Evolutionary conservation across 2,888 invertebrate species (phyloP), one percentile per base, ranked within the genome.

Genomic region (Sarcophaga subvicina): DNA sequence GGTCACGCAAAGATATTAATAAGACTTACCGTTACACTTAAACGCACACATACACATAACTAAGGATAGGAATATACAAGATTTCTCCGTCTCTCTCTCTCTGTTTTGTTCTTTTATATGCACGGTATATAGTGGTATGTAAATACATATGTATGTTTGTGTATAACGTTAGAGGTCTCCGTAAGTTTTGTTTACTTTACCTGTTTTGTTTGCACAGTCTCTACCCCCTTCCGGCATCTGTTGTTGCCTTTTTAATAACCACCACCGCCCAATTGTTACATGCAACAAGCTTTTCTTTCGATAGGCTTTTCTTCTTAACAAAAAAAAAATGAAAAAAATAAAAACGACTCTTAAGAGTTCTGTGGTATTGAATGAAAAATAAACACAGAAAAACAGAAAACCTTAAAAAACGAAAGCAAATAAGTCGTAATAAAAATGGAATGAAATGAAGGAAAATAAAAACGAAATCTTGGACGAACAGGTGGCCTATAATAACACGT

Each of bases 401-500:
- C 45, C 72, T 37, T 66, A 20, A 73, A 37, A 66, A 54, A 70
- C 27, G 45, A 47, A 45, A 22, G 63, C 17, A 27, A 47, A 27
- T 45, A 66, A 60, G 27, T 22, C 14, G 54, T 54, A 64, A 70
- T 67, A 83, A 45, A 72, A 76, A 81, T 54, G 17, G 17, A 54
- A 54, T 17, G 54, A 54, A 54, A 54, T 54, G 27, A 75, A 80
- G 49, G 60, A 64, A 37, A 37, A 37, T 37, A 37, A 54, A 54
- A 54, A 54, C 4, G 54, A 54, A 54, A 54, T 54, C 49, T 78
- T 83, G 49, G 60, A 64, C 27, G 79, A 87, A 84, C 83, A 87
- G 83, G 84, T 87, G 83, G 80, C 75, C 81, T 72, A 81, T 79
- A 79, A 81, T 60, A 10, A 10, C 37, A 84, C 75, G 78, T 83